Percentiles rank a stretch among this genome's conserved stretches.
phyloP scores from a whole-genome alignment of 2,888 invertebrate species.

The Melolontha melolontha region DNA sequence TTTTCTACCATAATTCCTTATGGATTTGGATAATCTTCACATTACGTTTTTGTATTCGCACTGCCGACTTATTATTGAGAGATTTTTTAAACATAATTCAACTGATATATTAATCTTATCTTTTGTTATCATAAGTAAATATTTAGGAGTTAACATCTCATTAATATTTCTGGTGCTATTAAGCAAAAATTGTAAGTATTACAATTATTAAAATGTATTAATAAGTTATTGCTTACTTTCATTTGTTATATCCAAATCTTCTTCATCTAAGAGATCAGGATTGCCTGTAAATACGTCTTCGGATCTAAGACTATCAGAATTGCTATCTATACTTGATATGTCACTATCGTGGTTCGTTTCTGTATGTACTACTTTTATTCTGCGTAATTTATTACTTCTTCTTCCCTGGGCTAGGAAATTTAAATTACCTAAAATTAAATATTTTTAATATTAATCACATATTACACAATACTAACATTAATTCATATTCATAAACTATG shows the following conservation, averaged over 20 bases:
- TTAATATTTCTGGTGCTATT: background rate
- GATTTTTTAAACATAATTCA: too few relatives aligned
- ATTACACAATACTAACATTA: background rate
- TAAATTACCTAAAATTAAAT: slow-evolving; percentile 58
- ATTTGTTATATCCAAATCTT: slow-evolving; percentile 31
- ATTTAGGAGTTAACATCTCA: background rate
- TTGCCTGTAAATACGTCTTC: slow-evolving; percentile 64
- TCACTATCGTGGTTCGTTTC: slow-evolving; percentile 60
- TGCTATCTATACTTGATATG: slow-evolving; percentile 63
- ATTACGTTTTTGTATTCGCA: too few relatives aligned
- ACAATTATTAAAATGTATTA: background rate
- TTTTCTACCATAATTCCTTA: too few relatives aligned
- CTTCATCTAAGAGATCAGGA: slow-evolving; percentile 39
- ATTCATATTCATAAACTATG: too few relatives aligned
- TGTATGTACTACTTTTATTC: slow-evolving; percentile 60
- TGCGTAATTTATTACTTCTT: slow-evolving; percentile 62
- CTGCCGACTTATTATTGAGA: too few relatives aligned
- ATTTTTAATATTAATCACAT: slow-evolving; percentile 10
- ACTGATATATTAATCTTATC: too few relatives aligned
- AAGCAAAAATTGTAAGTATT: background rate
- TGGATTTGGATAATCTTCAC: too few relatives aligned
- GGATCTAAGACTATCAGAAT: slow-evolving; percentile 64
- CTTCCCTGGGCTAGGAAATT: slow-evolving; percentile 63
- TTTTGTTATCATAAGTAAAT: too few relatives aligned
- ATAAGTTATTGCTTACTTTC: slow-evolving; percentile 30